These are phyloP conservation scores for Panzeria rudis DNA, from an alignment of 2,888 invertebrate genomes.

Conservation along the genomic window DNA sequence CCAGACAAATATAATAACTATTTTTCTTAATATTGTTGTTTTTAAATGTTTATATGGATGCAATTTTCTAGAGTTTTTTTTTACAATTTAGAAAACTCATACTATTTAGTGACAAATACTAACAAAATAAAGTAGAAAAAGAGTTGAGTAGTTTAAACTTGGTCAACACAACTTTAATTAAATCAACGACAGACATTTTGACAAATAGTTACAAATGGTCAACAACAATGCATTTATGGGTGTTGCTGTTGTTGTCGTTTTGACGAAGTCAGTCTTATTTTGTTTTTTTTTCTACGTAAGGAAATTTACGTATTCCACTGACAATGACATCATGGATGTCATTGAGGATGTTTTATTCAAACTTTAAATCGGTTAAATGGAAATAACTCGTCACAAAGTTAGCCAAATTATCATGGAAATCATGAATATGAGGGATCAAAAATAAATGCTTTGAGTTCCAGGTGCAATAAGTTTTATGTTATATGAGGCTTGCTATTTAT, in stretches of 20 bases:
- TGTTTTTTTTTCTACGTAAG: not conserved
- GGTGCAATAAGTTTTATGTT: not conserved
- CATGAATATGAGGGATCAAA: not conserved
- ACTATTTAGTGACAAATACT: constrained; percentile 21
- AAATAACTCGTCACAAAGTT: constrained; percentile 14
- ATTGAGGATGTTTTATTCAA: constrained; percentile 23
- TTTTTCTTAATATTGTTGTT: constrained; percentile 28
- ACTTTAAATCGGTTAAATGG: constrained; percentile 3
- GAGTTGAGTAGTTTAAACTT: constrained; percentile 75
- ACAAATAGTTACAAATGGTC: constrained; percentile 80
- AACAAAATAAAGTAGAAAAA: constrained; percentile 22
- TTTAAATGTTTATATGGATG: not conserved
- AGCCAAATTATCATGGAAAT: constrained; percentile 46
- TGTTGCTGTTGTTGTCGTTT: constrained; percentile 33
- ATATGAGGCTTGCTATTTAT: not conserved
- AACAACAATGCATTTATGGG: constrained; percentile 60
- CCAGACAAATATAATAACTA: not conserved
- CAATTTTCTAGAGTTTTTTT: not conserved
- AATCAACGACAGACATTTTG: constrained; percentile 77
- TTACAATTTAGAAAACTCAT: constrained; percentile 20
- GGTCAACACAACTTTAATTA: constrained; percentile 81
- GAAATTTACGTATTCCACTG: constrained; percentile 42
- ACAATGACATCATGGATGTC: constrained; percentile 29
- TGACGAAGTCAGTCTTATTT: constrained; percentile 36
- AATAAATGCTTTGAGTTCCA: not conserved